Evolutionary conservation across 1,140 invertebrate genomes (phyloP).

Genomic region (Xylocopa sonorina): DNA sequence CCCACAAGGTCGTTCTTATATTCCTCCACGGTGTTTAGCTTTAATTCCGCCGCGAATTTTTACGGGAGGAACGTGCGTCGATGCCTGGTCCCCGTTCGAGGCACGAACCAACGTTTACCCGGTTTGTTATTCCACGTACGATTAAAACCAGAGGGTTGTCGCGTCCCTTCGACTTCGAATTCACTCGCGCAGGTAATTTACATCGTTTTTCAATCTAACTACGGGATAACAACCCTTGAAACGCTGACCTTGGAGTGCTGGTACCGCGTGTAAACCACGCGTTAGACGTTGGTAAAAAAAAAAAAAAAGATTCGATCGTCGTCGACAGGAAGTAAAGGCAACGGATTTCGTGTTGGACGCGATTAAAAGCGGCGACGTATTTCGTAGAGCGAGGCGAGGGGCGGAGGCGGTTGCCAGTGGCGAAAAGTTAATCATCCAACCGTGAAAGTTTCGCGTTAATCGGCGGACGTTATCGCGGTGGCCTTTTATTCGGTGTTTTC

Average conservation of each 20-base stretch:
- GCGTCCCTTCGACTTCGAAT: no score
- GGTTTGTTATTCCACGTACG: background rate
- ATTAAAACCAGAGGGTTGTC: background rate
- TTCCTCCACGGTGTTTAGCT: slow-evolving; percentile 16
- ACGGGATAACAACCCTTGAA: no score
- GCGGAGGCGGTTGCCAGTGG: no score
- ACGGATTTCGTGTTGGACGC: background rate
- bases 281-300: background rate
- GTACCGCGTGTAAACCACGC: no score
- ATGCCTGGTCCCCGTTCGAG: background rate
- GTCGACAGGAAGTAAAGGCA: background rate
- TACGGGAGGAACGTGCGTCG: background rate
- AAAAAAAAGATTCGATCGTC: background rate
- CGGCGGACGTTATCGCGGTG: slow-evolving; percentile 12
- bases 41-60: slow-evolving; percentile 13
- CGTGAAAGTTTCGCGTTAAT: slow-evolving; percentile 19
- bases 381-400: no score
- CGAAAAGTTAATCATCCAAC: slow-evolving; percentile 4
- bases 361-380: background rate
- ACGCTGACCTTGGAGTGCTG: no score
- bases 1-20: slow-evolving; percentile 54
- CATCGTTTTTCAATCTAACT: no score
- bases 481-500: background rate
- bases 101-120: background rate
- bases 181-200: no score